phyloP scores from a whole-genome alignment of 2,797 vertebrate species.

The Tenualosa ilisha region DNA sequence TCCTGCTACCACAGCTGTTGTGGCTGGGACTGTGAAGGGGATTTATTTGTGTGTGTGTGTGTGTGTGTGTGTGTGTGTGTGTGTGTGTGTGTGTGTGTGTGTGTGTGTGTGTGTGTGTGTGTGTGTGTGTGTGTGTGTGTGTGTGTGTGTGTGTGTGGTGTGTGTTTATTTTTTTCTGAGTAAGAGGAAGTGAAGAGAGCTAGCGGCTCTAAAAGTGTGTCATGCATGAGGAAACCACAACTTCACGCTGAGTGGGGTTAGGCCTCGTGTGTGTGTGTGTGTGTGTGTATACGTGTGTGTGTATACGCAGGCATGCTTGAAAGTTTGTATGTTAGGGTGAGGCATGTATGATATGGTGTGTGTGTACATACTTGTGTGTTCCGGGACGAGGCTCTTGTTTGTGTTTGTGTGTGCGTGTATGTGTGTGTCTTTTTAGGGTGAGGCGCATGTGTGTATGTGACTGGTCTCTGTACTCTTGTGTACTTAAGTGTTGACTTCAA shows the following conservation, averaged over 20 bases:
- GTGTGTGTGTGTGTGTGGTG: not conserved
- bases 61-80: too few relatives aligned
- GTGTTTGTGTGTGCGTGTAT: not conserved
- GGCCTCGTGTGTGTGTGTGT: not conserved
- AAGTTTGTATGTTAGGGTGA: not conserved
- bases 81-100: too few relatives aligned
- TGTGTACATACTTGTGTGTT: not conserved
- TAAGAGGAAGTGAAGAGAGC: not conserved
- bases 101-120: too few relatives aligned
- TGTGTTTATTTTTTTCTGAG: not conserved
- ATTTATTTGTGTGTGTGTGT: too few relatives aligned
- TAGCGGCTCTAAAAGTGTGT: not conserved
- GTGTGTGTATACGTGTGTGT: not conserved
- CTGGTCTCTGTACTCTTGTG: not conserved
- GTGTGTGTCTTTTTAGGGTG: not conserved
- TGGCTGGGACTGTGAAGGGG: too few relatives aligned
- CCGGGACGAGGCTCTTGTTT: too few relatives aligned
- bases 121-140: too few relatives aligned
- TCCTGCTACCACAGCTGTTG: too few relatives aligned
- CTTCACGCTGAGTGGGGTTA: not conserved
- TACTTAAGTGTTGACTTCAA: not conserved
- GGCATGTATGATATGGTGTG: not conserved
- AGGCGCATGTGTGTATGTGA: not conserved
- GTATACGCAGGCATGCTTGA: too few relatives aligned
- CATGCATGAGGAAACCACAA: not conserved